Conservation (phyloP, 2,113 vertebrate genomes). For the Pygoscelis adeliae region DNA sequence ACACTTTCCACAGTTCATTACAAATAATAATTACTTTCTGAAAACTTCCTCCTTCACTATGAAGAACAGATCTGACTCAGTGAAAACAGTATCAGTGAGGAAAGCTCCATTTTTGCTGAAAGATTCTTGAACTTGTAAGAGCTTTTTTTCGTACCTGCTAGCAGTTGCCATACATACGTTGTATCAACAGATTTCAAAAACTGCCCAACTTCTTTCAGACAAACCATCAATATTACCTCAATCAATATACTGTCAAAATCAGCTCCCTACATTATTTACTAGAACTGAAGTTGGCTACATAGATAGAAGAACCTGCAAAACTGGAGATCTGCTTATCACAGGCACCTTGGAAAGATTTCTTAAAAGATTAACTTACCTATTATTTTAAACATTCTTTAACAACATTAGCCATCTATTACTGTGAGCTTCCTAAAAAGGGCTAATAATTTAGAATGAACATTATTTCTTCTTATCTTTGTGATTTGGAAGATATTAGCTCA, state of each 20-base stretch:
- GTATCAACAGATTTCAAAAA: background rate
- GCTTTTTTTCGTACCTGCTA: background rate
- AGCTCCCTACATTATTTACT: background rate
- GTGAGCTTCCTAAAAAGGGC: background rate
- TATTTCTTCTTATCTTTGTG: background rate
- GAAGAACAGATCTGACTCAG: background rate
- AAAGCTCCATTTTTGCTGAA: background rate
- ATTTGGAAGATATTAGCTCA: background rate
- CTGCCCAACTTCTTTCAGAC: background rate
- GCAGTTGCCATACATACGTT: background rate
- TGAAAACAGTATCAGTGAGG: background rate
- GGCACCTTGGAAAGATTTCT: background rate
- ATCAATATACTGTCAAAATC: background rate
- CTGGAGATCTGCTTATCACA: background rate
- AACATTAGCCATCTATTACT: background rate
- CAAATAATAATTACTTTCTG: conserved; percentile 33
- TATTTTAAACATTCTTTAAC: background rate
- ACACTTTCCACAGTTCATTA: conserved; percentile 21
- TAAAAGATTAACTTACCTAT: background rate
- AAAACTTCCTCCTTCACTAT: background rate
- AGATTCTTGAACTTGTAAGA: background rate
- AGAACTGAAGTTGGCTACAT: background rate
- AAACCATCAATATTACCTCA: background rate
- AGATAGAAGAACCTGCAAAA: background rate
- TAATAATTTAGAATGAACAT: background rate